These are phyloP conservation scores for Torymus aiolomorphi DNA, from an alignment of 2,888 invertebrate species.

Conservation along the genomic window DNA sequence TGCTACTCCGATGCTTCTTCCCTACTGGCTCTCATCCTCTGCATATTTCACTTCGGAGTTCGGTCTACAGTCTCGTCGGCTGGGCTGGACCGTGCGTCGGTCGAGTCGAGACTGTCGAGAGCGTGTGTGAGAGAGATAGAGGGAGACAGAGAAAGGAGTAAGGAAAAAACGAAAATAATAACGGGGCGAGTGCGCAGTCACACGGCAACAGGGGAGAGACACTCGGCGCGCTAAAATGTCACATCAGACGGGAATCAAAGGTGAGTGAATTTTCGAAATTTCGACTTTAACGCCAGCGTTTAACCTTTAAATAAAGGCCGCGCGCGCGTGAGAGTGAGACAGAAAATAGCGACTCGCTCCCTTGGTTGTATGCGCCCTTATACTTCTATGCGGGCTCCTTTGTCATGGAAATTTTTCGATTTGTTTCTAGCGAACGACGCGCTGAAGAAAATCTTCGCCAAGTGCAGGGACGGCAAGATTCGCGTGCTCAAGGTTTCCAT, in stretches of 20 bases:
- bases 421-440: constrained; percentile 85
- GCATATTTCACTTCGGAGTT: constrained; percentile 28
- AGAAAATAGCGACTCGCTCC: no score
- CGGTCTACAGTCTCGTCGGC: constrained; percentile 28
- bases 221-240: constrained; percentile 81
- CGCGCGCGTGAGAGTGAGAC: no score
- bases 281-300: no score
- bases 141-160: not conserved
- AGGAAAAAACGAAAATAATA: constrained; percentile 34
- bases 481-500: constrained; percentile 90
- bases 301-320: no score
- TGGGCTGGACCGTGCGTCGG: constrained; percentile 47
- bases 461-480: constrained; percentile 88
- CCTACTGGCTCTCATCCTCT: constrained; percentile 17
- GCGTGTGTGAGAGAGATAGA: no score
- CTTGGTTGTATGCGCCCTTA: no score
- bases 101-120: no score
- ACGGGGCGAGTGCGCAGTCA: constrained; percentile 22
- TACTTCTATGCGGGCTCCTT: not conserved
- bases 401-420: constrained; percentile 34
- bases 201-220: constrained; percentile 25
- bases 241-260: constrained; percentile 93
- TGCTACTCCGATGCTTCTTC: constrained; percentile 2
- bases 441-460: constrained; percentile 87
- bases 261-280: constrained; percentile 74